A percentile compares a stretch with the other conserved stretches of the same genome.
Evolutionary conservation across 2,797 vertebrate genomes (phyloP).

Genomic region (Eutrigla gurnardus): DNA sequence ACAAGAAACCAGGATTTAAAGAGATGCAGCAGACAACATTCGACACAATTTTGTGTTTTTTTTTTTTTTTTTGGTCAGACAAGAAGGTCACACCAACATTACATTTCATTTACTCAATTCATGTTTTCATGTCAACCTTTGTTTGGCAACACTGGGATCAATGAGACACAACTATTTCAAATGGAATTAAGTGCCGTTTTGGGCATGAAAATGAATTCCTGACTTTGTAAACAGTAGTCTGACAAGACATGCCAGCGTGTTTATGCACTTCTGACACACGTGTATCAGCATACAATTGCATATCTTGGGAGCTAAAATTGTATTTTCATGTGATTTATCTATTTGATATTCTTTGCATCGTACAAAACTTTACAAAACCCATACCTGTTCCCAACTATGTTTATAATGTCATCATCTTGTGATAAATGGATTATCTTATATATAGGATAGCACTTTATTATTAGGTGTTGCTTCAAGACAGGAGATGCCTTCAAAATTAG

Average conservation of each 20-base stretch:
- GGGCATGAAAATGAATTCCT: background rate
- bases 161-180: conserved; percentile 10
- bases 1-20: conserved; percentile 48
- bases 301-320: conserved; percentile 18
- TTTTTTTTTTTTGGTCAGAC: conserved; percentile 27
- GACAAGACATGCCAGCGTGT: background rate
- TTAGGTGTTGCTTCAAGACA: conserved; percentile 14
- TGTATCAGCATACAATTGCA: conserved; percentile 22
- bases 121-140: conserved; percentile 33
- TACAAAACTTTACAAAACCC: conserved; percentile 40
- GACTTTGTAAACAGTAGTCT: conserved; percentile 11
- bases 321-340: conserved; percentile 11
- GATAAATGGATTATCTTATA: conserved; percentile 5
- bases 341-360: conserved; percentile 19
- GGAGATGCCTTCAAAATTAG: conserved; percentile 33
- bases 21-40: conserved; percentile 52
- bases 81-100: conserved; percentile 46
- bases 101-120: conserved; percentile 31
- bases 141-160: conserved; percentile 5
- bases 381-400: conserved; percentile 21
- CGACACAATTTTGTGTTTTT: conserved; percentile 16
- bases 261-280: conserved; percentile 13
- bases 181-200: conserved; percentile 25
- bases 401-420: conserved; percentile 4
- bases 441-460: background rate